phyloP scores from a whole-genome alignment of 1,140 invertebrate species.

The Heliconius eleuchia region DNA sequence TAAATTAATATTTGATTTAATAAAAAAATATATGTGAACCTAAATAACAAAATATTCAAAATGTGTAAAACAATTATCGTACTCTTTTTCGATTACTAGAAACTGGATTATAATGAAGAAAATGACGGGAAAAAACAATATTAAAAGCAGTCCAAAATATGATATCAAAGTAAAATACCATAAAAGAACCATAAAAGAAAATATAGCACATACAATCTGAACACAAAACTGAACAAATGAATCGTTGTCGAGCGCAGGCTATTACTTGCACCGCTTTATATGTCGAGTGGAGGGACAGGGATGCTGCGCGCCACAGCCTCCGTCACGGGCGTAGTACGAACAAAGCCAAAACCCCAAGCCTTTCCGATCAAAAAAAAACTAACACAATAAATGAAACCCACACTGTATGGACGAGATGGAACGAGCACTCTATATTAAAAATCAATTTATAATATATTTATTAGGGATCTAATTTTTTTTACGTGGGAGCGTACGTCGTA shows the following conservation, averaged over 20 bases:
- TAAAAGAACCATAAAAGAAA: background rate
- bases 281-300: slow-evolving; percentile 35
- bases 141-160: background rate
- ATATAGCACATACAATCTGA: background rate
- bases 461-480: slow-evolving; percentile 20
- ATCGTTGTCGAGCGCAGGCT: slow-evolving; percentile 29
- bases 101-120: too few relatives aligned
- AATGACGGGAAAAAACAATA: background rate
- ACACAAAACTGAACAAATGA: background rate
- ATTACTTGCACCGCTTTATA: slow-evolving; percentile 30
- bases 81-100: too few relatives aligned
- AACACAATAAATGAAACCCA: slow-evolving; percentile 58
- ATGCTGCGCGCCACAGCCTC: slow-evolving; percentile 77
- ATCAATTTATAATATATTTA: slow-evolving; percentile 40
- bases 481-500: slow-evolving; percentile 46
- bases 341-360: slow-evolving; percentile 62
- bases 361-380: slow-evolving; percentile 44
- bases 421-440: slow-evolving; percentile 49
- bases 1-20: background rate
- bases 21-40: too few relatives aligned
- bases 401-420: slow-evolving; percentile 43
- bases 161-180: background rate
- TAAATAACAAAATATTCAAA: too few relatives aligned
- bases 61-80: too few relatives aligned
- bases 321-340: slow-evolving; percentile 67